Evolutionary conservation across 2,888 invertebrate species (phyloP).

Genomic region (Pseudococcus longispinus): DNA sequence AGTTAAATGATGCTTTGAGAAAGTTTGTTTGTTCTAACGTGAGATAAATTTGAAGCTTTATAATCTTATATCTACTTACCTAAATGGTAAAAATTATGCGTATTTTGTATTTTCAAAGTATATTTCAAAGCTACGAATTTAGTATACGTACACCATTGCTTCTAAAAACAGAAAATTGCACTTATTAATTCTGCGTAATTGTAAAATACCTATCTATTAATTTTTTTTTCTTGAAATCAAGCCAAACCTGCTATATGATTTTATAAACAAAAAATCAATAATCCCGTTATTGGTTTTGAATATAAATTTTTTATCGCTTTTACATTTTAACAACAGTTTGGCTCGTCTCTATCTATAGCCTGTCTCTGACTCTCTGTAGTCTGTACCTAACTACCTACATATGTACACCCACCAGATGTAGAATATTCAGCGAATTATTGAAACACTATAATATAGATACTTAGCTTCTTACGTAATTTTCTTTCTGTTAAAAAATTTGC

Average conservation of each 20-base stretch:
- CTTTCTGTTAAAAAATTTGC: too few relatives aligned
- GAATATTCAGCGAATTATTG: too few relatives aligned
- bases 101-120: too few relatives aligned
- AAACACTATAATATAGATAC: too few relatives aligned
- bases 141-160: background rate
- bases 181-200: background rate
- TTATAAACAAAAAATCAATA: background rate
- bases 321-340: background rate
- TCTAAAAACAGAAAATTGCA: background rate
- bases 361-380: background rate
- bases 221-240: constrained; percentile 1
- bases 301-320: background rate
- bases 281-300: background rate
- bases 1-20: too few relatives aligned
- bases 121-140: background rate
- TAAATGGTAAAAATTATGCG: too few relatives aligned
- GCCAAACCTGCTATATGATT: background rate
- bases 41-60: too few relatives aligned
- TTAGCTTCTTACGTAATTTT: too few relatives aligned
- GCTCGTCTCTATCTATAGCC: background rate
- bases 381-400: background rate
- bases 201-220: background rate
- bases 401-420: too few relatives aligned
- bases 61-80: too few relatives aligned
- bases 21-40: too few relatives aligned